These are phyloP conservation scores for Stenichneumon culpator DNA, from an alignment of 2,888 invertebrate genomes.

Conservation along the genomic window DNA sequence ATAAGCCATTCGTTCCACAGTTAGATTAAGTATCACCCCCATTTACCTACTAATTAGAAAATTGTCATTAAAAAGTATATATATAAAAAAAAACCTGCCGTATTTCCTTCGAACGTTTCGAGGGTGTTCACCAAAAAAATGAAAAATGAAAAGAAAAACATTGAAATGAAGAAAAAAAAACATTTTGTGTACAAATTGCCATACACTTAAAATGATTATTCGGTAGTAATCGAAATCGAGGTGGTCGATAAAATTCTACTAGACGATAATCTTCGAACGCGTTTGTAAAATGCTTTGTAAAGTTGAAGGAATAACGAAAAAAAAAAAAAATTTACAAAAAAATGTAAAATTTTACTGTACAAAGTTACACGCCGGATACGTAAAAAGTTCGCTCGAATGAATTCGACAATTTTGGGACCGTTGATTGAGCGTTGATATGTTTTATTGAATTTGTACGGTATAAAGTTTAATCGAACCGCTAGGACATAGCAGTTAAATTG, in stretches of 20 bases:
- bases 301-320: neutral
- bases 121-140: neutral
- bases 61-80: conserved; percentile 18
- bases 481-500: conserved; percentile 11
- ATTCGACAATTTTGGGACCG: neutral
- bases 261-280: conserved; percentile 19
- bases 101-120: neutral
- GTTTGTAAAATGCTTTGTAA: conserved; percentile 51
- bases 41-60: conserved; percentile 6
- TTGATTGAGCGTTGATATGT: conserved; percentile 60
- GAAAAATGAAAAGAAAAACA: conserved; percentile 15
- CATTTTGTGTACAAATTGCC: conserved; percentile 58
- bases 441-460: conserved; percentile 58
- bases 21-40: neutral
- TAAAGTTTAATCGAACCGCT: conserved; percentile 34
- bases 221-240: conserved; percentile 23
- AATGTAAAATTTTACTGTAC: conserved; percentile 46
- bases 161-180: neutral
- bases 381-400: neutral
- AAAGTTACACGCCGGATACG: conserved; percentile 10
- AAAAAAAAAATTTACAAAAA: neutral
- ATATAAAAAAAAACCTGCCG: neutral
- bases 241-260: neutral
- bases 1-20: neutral
- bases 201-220: conserved; percentile 38